Conservation (phyloP, 2,797 vertebrate genomes). For the Acipenser oxyrinchus region DNA sequence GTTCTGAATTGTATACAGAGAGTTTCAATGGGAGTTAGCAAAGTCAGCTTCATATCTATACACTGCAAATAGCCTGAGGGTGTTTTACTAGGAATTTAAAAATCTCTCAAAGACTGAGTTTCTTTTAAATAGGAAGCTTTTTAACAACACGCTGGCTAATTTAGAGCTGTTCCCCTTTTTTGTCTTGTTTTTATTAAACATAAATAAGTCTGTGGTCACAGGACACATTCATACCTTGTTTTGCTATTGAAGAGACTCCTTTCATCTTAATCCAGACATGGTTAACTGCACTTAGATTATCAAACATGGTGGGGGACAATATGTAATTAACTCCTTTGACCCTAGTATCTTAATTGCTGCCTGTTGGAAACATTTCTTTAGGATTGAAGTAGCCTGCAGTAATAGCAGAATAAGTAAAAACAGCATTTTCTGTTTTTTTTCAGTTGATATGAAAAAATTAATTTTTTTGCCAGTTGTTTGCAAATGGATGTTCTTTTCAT, state of each 20-base stretch:
- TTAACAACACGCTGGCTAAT: not conserved
- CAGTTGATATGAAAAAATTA: not conserved
- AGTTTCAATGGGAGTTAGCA: slow-evolving; percentile 30
- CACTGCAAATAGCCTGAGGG: slow-evolving; percentile 43
- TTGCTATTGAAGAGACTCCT: slow-evolving; percentile 22
- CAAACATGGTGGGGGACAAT: slow-evolving; percentile 71
- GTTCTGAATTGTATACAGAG: slow-evolving; percentile 29
- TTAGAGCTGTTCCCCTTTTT: not conserved
- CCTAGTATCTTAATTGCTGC: slow-evolving; percentile 68
- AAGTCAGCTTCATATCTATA: slow-evolving; percentile 44
- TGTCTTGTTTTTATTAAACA: slow-evolving; percentile 37
- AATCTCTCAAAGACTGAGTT: slow-evolving; percentile 33
- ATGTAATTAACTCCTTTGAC: slow-evolving; percentile 83
- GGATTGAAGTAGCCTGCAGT: slow-evolving; percentile 58
- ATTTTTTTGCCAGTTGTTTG: not conserved
- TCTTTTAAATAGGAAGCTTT: slow-evolving; percentile 33
- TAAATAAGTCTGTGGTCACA: slow-evolving; percentile 37
- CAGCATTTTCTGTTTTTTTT: slow-evolving; percentile 26
- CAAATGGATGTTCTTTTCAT: slow-evolving; percentile 19
- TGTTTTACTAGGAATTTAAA: slow-evolving; percentile 37
- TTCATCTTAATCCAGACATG: slow-evolving; percentile 66
- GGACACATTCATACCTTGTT: slow-evolving; percentile 25
- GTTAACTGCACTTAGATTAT: slow-evolving; percentile 68
- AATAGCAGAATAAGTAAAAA: slow-evolving; percentile 46
- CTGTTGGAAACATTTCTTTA: slow-evolving; percentile 56